Evolutionary conservation across 2,113 vertebrate species (phyloP).

Genomic region (Heteronetta atricapilla): DNA sequence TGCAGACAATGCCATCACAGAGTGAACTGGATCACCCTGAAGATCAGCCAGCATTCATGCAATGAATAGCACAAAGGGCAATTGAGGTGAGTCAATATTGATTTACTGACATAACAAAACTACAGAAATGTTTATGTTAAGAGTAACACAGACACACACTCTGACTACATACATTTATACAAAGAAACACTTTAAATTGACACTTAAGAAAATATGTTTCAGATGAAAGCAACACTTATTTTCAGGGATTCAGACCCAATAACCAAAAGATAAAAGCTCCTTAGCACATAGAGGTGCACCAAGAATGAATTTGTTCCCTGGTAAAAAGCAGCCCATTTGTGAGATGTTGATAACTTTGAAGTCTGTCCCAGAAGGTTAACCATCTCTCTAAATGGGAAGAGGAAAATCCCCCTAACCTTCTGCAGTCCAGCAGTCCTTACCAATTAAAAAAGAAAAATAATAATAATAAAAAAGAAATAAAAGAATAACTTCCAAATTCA

Average conservation of each 20-base stretch:
- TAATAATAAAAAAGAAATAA: background rate
- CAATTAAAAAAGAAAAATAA: background rate
- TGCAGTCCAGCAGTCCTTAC: background rate
- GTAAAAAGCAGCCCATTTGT: background rate
- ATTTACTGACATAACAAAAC: constrained; percentile 54
- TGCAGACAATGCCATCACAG: background rate
- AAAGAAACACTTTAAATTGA: background rate
- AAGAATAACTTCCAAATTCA: background rate
- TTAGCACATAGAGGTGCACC: background rate
- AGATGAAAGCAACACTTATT: background rate
- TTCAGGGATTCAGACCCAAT: background rate
- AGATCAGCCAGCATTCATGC: constrained; percentile 18
- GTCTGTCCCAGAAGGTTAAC: background rate
- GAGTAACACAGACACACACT: background rate
- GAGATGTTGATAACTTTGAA: background rate
- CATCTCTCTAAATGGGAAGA: background rate
- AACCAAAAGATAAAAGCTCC: background rate
- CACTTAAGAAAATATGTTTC: constrained; percentile 4
- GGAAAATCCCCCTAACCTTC: background rate
- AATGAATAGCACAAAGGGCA: constrained; percentile 55
- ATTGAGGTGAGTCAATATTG: constrained; percentile 58
- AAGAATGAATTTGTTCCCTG: background rate
- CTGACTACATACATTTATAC: background rate
- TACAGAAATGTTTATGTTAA: constrained; percentile 26
- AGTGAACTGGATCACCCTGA: constrained; percentile 17